Base-by-base conservation (phyloP, 2,888 invertebrate species). In the Nematopogon swammerdamellus region DNA sequence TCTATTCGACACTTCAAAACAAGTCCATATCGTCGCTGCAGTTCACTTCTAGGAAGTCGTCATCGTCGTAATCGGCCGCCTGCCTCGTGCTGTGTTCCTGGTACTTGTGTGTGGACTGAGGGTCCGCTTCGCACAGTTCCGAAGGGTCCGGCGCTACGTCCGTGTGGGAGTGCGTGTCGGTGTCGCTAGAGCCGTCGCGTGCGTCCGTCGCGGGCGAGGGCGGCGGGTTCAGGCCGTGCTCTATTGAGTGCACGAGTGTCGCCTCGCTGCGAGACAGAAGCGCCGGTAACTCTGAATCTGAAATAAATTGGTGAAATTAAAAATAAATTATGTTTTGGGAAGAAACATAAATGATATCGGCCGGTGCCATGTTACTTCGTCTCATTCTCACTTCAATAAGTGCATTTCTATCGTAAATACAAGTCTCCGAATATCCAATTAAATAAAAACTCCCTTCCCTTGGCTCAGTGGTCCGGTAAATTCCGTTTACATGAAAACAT, bases 191-290 rank as follows among this genome's bases (percentile, higher is more conserved):
- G 60, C 84, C 79, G 44, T 84, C 85, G 51, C 84, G 83, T 16
- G 86, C 85, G 65, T 88, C 88, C 0, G 88, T 90, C 29, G 86
- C 91, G 0, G 91, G 91, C 19, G 91, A 91, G 4, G 91, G 91
- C 11, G 91, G 91, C 45, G 91, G 91, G 72, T 91, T 91, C 2
- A 83, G 85, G 48, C 82, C 77, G 57, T 81, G 82, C 61, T 82
- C 81, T 18, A 85, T 83, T 50, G 71, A 70, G 46, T 82, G 79
- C 19, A 65, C 71, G 19, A 59, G 55, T 0, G 70, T 64, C 36
- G 83, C 70, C 61, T 88, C 87, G 17, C 85, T 84, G 52, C 85
- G 77, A 0, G 84, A 85, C 25, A 86, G 60, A 4, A 88, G 62
- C 14, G 85, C 84, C 0, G 88, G 87, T 50, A 88, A 64, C 59